Conservation (phyloP, 2,797 vertebrate genomes). For the Pygocentrus nattereri region DNA sequence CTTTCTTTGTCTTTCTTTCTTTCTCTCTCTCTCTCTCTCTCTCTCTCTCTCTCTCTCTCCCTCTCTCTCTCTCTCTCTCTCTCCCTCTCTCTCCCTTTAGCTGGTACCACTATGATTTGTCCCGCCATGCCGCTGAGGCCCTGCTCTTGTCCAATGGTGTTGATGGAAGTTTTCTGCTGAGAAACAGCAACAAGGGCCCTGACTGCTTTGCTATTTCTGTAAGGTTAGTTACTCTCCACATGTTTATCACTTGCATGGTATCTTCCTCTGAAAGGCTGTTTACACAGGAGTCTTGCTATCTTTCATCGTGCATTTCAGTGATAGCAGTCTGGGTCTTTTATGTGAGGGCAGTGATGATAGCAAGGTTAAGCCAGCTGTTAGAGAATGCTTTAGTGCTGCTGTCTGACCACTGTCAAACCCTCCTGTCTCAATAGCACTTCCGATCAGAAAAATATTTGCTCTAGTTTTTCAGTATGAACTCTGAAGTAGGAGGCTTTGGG, state of each 20-base stretch:
- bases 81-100: constrained; percentile 67
- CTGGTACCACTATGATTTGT: constrained; percentile 91
- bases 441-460: background rate
- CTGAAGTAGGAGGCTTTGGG: background rate
- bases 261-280: background rate
- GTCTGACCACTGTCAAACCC: no score
- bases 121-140: constrained; percentile 91
- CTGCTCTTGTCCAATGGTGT: constrained; percentile 91
- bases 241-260: no score
- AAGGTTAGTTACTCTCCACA: constrained; percentile 76
- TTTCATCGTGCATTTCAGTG: background rate
- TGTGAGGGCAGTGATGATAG: background rate
- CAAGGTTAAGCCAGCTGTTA: no score
- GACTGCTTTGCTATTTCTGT: constrained; percentile 90
- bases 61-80: background rate
- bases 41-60: background rate
- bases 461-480: background rate
- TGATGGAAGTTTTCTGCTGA: constrained; percentile 93
- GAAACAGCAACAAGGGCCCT: constrained; percentile 86
- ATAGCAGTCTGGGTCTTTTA: background rate
- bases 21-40: background rate
- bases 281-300: background rate
- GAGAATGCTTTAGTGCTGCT: background rate
- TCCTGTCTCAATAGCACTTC: background rate
- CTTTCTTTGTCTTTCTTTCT: background rate